Evolutionary conservation across 2,113 vertebrate genomes (phyloP), one percentile per base, ranked within the genome.

Genomic region (Cygnus atratus): DNA sequence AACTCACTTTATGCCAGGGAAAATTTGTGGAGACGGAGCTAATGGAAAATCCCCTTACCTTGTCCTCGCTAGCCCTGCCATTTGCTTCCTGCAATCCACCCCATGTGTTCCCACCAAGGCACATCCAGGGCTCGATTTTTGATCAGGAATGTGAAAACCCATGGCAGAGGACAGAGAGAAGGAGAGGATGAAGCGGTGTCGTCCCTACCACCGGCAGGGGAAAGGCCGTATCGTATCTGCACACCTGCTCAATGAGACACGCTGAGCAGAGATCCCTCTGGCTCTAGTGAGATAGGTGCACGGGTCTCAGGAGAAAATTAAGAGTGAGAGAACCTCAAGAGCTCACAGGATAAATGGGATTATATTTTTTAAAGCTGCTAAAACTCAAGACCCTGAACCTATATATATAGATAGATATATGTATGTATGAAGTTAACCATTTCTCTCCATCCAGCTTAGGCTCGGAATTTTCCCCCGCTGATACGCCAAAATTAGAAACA

Each of bases 401-500:
- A 44, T 26, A 66, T 18, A 48, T 43, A 50, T n/a, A 43, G 39
- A 35, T 33, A 59, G 29, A 21, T n/a, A 46, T n/a, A 48, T 41
- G 39, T 48, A 44, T 50, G 31, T 6, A 26, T 0, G 59, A 48
- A 87, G 59, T 41, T 86, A 93, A 87, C 44, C 4, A 71, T 88
- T 90, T 95, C 50, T 29, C 44, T 95, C 46, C 61, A 54, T 87
- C 22, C 54, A 0, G 46, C 48, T 79, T 58, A 82, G 61, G 52
- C 50, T 86, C 29, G n/a, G 65, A 87, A 81, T 86, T 88, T 88
- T 94, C 94, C 87, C 85, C 50, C 35, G 22, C 70, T 87, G 92
- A 92, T 93, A 83, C 0, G 20, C 37, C 68, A 81, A 92, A 96
- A 96, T 94, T 91, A 81, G 93, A 94, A 97, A 90, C 46, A 62